phyloP scores from a whole-genome alignment of 1,140 invertebrate genomes.

The Sitophilus oryzae region DNA sequence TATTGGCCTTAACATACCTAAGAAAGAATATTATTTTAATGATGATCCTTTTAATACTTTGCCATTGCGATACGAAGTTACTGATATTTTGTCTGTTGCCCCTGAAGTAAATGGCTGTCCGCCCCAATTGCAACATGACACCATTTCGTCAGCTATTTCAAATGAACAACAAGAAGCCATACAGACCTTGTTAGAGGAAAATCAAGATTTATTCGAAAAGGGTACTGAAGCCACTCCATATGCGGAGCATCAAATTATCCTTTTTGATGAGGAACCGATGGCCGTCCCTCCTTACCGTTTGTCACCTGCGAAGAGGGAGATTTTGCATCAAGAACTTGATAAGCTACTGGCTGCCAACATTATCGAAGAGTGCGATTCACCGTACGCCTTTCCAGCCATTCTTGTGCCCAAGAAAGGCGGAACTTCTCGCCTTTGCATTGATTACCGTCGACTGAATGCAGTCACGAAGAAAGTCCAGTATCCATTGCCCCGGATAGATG shows the following conservation, averaged over 20 bases:
- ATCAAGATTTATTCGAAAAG: neutral
- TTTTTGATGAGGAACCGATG: conserved; percentile 13
- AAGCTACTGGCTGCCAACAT: conserved; percentile 38
- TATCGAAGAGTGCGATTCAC: conserved; percentile 42
- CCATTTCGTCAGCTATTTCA: neutral
- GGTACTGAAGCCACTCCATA: neutral
- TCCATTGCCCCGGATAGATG: conserved; percentile 48
- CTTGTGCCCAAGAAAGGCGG: conserved; percentile 48
- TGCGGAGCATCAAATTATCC: neutral
- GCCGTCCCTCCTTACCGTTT: conserved; percentile 24
- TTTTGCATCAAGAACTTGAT: conserved; percentile 18
- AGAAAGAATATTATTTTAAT: neutral
- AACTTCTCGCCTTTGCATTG: conserved; percentile 43
- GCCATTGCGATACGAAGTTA: neutral
- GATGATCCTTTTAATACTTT: neutral
- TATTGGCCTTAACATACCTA: neutral
- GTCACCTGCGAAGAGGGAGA: conserved; percentile 17
- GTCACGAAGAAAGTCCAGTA: conserved; percentile 41
- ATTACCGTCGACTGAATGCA: conserved; percentile 44
- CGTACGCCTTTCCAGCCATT: conserved; percentile 47
- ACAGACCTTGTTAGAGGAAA: neutral
- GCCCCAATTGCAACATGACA: neutral
- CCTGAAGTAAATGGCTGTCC: neutral
- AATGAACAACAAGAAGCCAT: neutral
- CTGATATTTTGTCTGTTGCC: neutral